Percentiles rank a stretch among this genome's conserved stretches.
These are phyloP conservation scores for Tiliacea citrago DNA, from an alignment of 2,888 invertebrate genomes.

Conservation along the genomic window DNA sequence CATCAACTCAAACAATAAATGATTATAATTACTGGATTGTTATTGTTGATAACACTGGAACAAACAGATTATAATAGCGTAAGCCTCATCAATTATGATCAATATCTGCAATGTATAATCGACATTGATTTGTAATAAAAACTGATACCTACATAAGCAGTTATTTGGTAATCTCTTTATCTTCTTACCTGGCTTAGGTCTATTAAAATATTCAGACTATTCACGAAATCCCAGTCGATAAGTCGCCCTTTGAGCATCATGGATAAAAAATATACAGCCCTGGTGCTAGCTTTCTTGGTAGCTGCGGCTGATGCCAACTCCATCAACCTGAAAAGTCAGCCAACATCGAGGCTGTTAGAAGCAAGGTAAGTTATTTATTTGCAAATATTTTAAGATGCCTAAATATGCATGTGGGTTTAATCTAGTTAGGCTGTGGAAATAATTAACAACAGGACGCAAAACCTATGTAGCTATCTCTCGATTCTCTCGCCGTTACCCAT, in stretches of 20 bases:
- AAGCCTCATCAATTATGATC: conserved; percentile 78
- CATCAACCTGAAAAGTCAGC: conserved; percentile 64
- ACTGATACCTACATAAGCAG: conserved; percentile 67
- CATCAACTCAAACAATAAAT: conserved; percentile 9
- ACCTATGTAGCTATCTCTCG: neutral
- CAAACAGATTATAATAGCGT: conserved; percentile 65
- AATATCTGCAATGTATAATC: conserved; percentile 70
- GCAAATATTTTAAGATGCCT: neutral
- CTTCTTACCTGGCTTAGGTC: conserved; percentile 66
- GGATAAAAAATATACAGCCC: conserved; percentile 75
- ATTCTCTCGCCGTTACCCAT: neutral
- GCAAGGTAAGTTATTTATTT: conserved; percentile 43
- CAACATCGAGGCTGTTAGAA: conserved; percentile 60
- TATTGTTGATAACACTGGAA: conserved; percentile 42
- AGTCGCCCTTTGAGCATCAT: conserved; percentile 68
- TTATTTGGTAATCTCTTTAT: conserved; percentile 70
- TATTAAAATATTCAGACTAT: conserved; percentile 65
- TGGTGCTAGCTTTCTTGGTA: conserved; percentile 75
- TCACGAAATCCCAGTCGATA: conserved; percentile 57
- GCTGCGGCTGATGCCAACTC: conserved; percentile 77
- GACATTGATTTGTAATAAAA: conserved; percentile 73
- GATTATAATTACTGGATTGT: conserved; percentile 40
- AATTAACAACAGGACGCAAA: neutral
- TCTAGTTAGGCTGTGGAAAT: neutral
- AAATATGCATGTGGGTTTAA: neutral